These are phyloP conservation scores for Greenwoodochromis staneri DNA, from an alignment of 2,113 vertebrate species.

Conservation along the genomic window DNA sequence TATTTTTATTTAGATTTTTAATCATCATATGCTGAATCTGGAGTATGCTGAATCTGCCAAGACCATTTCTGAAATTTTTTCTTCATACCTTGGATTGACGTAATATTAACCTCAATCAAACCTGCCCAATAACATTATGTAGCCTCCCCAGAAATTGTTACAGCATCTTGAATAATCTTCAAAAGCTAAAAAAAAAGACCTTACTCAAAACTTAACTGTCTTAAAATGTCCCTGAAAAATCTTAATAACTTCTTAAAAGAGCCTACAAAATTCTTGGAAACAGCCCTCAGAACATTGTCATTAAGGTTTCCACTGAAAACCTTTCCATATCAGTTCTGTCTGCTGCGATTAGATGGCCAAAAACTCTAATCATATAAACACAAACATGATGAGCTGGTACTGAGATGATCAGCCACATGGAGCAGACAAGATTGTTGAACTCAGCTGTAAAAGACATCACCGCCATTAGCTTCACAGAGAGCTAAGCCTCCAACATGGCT, in stretches of 20 bases:
- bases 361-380: neutral
- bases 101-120: neutral
- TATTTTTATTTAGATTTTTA: neutral
- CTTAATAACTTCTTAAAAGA: neutral
- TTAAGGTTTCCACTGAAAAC: neutral
- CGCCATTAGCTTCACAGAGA: neutral
- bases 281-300: neutral
- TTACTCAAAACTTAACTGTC: neutral
- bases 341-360: neutral
- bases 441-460: neutral
- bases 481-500: neutral
- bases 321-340: neutral
- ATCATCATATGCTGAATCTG: neutral
- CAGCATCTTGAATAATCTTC: neutral
- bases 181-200: neutral
- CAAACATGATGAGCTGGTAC: neutral
- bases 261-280: neutral
- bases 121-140: neutral
- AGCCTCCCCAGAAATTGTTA: neutral
- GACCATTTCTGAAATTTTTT: neutral
- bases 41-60: neutral
- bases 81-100: neutral
- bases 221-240: neutral
- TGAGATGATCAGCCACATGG: neutral
- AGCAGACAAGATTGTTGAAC: neutral